Conservation (phyloP, 1,140 invertebrate genomes). For the Schmidtea mediterranea region DNA sequence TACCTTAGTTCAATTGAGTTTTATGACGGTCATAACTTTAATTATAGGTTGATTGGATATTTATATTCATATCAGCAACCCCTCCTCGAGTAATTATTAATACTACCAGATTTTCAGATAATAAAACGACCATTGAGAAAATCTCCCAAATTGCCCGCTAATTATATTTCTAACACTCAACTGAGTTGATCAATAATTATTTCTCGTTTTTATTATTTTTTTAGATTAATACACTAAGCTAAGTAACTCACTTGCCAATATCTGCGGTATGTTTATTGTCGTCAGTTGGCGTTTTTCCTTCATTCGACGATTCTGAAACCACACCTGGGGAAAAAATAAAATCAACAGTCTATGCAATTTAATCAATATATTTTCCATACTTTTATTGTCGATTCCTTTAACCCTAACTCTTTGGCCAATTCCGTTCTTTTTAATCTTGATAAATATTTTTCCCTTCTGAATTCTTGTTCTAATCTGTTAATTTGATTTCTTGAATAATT, state of each 20-base stretch:
- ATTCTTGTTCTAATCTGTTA: conserved; percentile 74
- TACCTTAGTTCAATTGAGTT: too few relatives aligned
- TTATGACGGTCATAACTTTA: too few relatives aligned
- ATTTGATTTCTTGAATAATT: conserved; percentile 89
- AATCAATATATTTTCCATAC: conserved; percentile 31
- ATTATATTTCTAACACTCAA: too few relatives aligned
- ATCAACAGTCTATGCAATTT: conserved; percentile 34
- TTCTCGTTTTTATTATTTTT: too few relatives aligned
- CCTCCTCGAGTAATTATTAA: too few relatives aligned
- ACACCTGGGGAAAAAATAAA: conserved; percentile 42
- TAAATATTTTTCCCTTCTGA: conserved; percentile 86
- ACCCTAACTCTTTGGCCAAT: conserved; percentile 60
- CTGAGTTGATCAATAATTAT: too few relatives aligned
- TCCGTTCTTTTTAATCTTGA: conserved; percentile 72
- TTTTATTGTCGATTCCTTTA: conserved; percentile 94
- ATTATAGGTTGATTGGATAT: too few relatives aligned
- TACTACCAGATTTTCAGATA: too few relatives aligned
- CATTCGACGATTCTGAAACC: conserved; percentile 98
- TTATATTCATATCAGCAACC: too few relatives aligned
- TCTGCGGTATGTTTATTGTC: conserved; percentile 68
- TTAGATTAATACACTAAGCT: too few relatives aligned
- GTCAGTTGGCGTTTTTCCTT: conserved; percentile 82
- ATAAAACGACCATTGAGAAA: too few relatives aligned
- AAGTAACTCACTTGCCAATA: conserved; percentile 17
- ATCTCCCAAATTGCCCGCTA: too few relatives aligned